Evolutionary conservation across 64 coral and sea anemone genomes (phyloP).

Genomic region (Trachythela sp.): DNA sequence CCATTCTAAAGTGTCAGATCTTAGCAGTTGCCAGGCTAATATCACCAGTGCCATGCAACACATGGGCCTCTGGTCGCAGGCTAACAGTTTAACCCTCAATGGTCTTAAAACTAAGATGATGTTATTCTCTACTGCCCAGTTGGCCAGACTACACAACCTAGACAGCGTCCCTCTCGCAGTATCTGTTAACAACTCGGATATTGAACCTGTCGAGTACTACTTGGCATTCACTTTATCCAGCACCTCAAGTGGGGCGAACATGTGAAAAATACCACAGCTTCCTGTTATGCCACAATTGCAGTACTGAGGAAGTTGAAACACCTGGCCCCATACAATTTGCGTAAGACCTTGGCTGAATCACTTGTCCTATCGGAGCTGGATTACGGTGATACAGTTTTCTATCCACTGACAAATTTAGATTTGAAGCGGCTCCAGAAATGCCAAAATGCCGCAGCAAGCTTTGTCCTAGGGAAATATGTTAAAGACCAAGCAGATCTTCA

Average conservation of each 20-base stretch:
- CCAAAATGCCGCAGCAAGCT: background rate
- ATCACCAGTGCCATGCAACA: slow-evolving; percentile 15
- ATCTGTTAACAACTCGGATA: slow-evolving; percentile 21
- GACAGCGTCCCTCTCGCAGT: slow-evolving; percentile 21
- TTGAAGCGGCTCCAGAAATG: slow-evolving; percentile 12
- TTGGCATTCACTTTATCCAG: background rate
- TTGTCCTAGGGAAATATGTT: too few relatives aligned
- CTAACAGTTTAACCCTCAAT: slow-evolving; percentile 26
- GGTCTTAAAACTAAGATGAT: slow-evolving; percentile 28
- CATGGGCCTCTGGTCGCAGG: slow-evolving; percentile 25
- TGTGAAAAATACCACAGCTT: too few relatives aligned
- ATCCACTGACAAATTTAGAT: background rate
- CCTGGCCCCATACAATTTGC: slow-evolving; percentile 8
- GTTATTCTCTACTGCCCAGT: slow-evolving; percentile 22
- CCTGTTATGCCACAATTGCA: too few relatives aligned
- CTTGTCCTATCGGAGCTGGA: slow-evolving; percentile 17
- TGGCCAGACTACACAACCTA: slow-evolving; percentile 33
- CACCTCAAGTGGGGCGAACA: slow-evolving; percentile 35
- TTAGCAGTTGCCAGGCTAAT: slow-evolving; percentile 6
- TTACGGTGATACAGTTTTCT: slow-evolving; percentile 9
- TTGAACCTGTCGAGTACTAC: background rate
- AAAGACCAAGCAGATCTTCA: too few relatives aligned
- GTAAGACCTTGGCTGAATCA: slow-evolving; percentile 17
- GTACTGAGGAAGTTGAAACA: too few relatives aligned
- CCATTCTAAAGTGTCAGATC: slow-evolving; percentile 13